A percentile compares a stretch with the other conserved stretches of the same genome.
Evolutionary conservation across 2,888 invertebrate species (phyloP).

Genomic region (Drosophila dives): DNA sequence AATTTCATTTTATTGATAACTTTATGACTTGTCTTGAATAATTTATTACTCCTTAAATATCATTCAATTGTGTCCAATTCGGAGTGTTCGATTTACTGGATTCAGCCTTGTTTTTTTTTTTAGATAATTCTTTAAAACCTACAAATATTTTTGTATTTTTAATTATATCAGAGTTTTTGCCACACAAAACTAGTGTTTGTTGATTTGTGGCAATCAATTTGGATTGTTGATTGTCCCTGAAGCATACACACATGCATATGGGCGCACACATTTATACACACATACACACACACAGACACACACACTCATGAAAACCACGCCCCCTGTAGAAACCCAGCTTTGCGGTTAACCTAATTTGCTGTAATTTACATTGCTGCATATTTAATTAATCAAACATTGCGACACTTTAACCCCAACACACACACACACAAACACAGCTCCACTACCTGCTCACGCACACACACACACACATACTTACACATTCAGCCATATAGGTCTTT

Average conservation of each 20-base stretch:
- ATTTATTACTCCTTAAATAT: neutral
- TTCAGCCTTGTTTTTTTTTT: neutral
- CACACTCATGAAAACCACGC: neutral
- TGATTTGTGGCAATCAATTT: constrained; percentile 1
- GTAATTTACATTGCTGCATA: constrained; percentile 77
- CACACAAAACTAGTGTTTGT: neutral
- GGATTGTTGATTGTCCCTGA: constrained; percentile 24
- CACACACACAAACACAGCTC: constrained; percentile 4
- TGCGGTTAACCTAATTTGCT: constrained; percentile 79
- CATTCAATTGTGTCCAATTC: neutral
- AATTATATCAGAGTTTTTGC: neutral
- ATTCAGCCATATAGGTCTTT: constrained; percentile 35
- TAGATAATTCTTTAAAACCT: neutral
- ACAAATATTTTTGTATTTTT: neutral
- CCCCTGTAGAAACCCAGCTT: neutral
- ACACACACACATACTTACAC: constrained; percentile 3
- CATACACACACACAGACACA: neutral
- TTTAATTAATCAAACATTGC: constrained; percentile 72
- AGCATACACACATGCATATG: neutral
- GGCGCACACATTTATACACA: neutral
- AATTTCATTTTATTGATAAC: neutral
- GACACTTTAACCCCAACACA: constrained; percentile 11
- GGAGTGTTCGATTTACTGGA: neutral
- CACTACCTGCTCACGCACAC: neutral
- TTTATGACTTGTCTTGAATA: neutral